Evolutionary conservation across 2,888 invertebrate species (phyloP), one percentile per base, ranked within the genome.

Genomic region (Sphinx pinastri): DNA sequence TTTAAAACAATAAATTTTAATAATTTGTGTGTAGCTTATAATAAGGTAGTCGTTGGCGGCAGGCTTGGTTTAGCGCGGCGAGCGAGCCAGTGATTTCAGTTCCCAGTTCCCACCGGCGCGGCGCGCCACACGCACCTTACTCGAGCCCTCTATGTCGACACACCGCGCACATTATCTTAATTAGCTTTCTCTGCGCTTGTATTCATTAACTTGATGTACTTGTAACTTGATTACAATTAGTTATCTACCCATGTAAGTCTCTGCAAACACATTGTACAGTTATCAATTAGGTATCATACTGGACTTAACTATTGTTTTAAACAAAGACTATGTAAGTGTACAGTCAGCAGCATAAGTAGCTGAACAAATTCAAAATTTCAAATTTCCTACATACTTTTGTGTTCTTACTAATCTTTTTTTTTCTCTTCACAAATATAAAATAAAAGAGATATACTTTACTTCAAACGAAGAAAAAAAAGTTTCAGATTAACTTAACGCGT

Each of bases 91-190:
- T 88, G 89, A 89, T 89, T 89, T 87, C 79, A 78, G 76, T 81
- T 84, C 87, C 86, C 87, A 7, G 19, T 19, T 16, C 19, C 55
- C n/a, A 4, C 7, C 54, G n/a, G 54, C 54, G 16, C 54, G n/a
- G 55, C 19, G 19, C 3, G 16, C 55, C 55, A 81, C 80, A 78
- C 81, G 81, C 87, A 85, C 83, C 85, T 84, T 84, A 81, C 80
- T 80, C 78, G 78, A 78, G 77, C 74, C 78, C 79, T 74, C 77
- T 80, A 80, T 79, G 80, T 81, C 80, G 79, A 81, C 81, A 76
- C 77, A 75, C 77, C 79, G 79, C 79, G 79, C 84, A 81, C 88
- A 90, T 89, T 90, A 89, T 87, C 84, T 86, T 88, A 90, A 90
- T 90, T 90, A 89, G 84, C 80, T 87, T 84, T 84, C 80, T 77